phyloP scores from a whole-genome alignment of 2,888 invertebrate genomes.

The Romanomermis culicivorax region DNA sequence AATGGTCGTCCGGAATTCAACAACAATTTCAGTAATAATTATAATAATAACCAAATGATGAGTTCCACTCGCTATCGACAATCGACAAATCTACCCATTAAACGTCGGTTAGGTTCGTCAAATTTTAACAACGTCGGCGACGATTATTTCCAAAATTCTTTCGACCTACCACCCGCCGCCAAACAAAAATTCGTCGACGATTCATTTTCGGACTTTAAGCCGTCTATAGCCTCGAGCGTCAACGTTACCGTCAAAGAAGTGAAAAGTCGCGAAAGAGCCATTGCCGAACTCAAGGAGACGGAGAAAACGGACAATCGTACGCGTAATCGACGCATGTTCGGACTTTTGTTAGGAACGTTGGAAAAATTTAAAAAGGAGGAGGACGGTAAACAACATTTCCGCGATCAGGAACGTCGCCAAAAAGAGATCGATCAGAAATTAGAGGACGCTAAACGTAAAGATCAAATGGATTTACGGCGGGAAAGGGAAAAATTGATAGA shows the following conservation, averaged over 20 bases:
- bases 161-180: too few relatives aligned
- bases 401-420: constrained; percentile 50
- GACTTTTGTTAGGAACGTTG: constrained; percentile 73
- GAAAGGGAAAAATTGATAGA: constrained; percentile 64
- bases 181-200: too few relatives aligned
- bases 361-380: constrained; percentile 88
- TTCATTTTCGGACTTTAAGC: not conserved
- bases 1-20: too few relatives aligned
- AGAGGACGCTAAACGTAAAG: constrained; percentile 66
- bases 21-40: too few relatives aligned
- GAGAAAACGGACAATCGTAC: constrained; percentile 17
- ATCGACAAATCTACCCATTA: not conserved
- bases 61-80: too few relatives aligned
- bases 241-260: constrained; percentile 49
- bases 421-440: constrained; percentile 74
- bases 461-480: constrained; percentile 58
- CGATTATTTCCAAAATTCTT: too few relatives aligned
- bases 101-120: not conserved
- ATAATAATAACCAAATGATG: too few relatives aligned
- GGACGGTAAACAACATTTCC: constrained; percentile 11
- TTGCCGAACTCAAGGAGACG: constrained; percentile 48
- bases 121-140: too few relatives aligned
- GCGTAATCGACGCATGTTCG: constrained; percentile 74
- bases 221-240: constrained; percentile 47
- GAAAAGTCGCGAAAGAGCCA: constrained; percentile 59